These are phyloP conservation scores for rabbit (Oryctolagus cuniculus) DNA, from an alignment of 2,113 vertebrate genomes.

Conservation along the genomic window mOryCun1.1 NC_091438.1:7124501-7125000, in stretches of 20 bases:
- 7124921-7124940: conserved; percentile 89
- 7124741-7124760: conserved; percentile 38
- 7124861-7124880: conserved; percentile 84
- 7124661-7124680: not conserved
- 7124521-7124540: conserved; percentile 71
- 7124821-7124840: conserved; percentile 91
- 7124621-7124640: conserved; percentile 30
- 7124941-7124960: conserved; percentile 86
- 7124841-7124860: conserved; percentile 93
- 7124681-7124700: not conserved
- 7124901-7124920: conserved; percentile 84
- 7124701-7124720: not conserved
- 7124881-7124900: conserved; percentile 85
- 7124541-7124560: conserved; percentile 70
- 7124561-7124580: not conserved
- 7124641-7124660: not conserved
- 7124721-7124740: conserved; percentile 48
- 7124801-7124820: conserved; percentile 65
- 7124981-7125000: conserved; percentile 91
- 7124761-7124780: conserved; percentile 45
- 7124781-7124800: conserved; percentile 83
- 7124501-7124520: not conserved
- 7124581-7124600: not conserved
- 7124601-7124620: not conserved
- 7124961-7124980: conserved; percentile 90